These are phyloP conservation scores for Siphamia tubifer DNA, from an alignment of 2,113 vertebrate genomes.

Conservation along the genomic window DNA sequence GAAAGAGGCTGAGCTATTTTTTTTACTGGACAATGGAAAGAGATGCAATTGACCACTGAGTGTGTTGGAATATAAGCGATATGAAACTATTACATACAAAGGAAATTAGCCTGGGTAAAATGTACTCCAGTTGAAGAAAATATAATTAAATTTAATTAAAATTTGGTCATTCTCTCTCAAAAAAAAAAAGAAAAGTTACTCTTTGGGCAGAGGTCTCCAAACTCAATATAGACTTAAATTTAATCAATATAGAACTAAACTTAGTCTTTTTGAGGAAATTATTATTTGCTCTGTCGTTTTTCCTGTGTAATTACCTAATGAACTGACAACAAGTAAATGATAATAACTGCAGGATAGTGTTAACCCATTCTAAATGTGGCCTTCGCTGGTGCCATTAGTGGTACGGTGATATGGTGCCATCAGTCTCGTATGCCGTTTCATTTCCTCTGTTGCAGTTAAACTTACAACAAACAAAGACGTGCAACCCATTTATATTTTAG, in stretches of 20 bases:
- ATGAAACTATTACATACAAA: not conserved
- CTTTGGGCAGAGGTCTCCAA: no score
- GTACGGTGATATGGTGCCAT: no score
- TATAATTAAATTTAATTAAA: no score
- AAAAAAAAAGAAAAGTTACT: no score
- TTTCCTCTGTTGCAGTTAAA: constrained; percentile 34
- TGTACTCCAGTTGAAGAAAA: no score
- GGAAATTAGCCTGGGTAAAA: no score
- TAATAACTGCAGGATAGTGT: constrained; percentile 10
- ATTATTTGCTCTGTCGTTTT: no score
- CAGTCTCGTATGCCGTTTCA: constrained; percentile 31
- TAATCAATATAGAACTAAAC: no score
- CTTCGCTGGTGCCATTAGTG: not conserved
- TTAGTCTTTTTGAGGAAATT: no score
- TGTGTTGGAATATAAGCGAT: not conserved
- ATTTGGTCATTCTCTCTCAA: no score
- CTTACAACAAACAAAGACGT: constrained; percentile 34
- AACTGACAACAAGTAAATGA: not conserved
- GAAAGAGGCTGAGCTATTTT: constrained; percentile 13
- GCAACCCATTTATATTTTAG: constrained; percentile 54
- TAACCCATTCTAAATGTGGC: not conserved
- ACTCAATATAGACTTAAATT: no score
- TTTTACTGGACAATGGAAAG: constrained; percentile 1
- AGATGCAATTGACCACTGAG: not conserved
- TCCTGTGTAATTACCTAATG: not conserved